Evolutionary conservation across 1,140 invertebrate genomes (phyloP), one percentile per base, ranked within the genome.

Genomic region (Nylanderia fulva): DNA sequence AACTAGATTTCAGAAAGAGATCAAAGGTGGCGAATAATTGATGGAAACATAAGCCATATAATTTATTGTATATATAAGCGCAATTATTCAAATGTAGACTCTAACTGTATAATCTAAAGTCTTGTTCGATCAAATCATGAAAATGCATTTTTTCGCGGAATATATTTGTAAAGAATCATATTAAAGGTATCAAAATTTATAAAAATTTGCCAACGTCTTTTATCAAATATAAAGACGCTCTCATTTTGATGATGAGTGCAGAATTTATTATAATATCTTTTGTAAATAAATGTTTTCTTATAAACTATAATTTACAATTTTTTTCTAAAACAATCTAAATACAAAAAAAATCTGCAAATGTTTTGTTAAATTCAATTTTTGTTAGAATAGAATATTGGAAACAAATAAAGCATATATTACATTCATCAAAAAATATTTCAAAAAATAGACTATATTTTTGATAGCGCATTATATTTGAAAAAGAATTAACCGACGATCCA

Each of bases 51-150:
- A 58, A 82, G 66, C 27, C 52, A 21, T 18, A 24, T 33, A 33
- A 48, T n/a, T 82, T 72, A 71, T n/a, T n/a, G n/a, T n/a, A n/a
- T n/a, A n/a, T n/a, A n/a, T 24, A 36, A 72, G 36, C 24, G 18
- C 29, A 66, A 29, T 72, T 33, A 82, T 33, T 71, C 77, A 21
- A 4, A 58, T 42, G 36, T 58, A 58, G 71, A 58, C 36, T 80
- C 24, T 45, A 56, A 69, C 48, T 33, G 11, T 80, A 56, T 58
- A 69, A 80, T 69, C 27, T 45, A 27, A 72, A 39, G 27, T 21
- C 9, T 39, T 45, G 33, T 33, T 71, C 58, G 36, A 58, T 82
- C n/a, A 24, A 71, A 82, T 71, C 71, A 56, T 71, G 1, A 54
- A 27, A 33, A 60, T n/a, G 13, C 3, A 4, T 52, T 39, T 36